Conservation (phyloP, 2,113 vertebrate species). For the Ciconia maguari region DNA sequence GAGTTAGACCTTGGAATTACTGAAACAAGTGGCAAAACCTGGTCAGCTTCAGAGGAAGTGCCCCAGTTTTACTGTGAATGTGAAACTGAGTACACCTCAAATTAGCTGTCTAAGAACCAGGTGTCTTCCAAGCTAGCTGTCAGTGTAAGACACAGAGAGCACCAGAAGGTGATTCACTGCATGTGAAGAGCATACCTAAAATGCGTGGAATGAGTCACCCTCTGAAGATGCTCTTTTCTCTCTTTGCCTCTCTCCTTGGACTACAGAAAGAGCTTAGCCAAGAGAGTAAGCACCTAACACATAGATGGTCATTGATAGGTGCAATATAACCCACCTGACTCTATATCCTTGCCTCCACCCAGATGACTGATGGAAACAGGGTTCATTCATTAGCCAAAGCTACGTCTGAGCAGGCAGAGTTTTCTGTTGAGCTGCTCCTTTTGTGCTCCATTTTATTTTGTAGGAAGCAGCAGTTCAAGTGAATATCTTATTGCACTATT, state of each 20-base stretch:
- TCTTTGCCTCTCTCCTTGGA: neutral
- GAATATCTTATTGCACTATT: neutral
- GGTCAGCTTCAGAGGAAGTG: neutral
- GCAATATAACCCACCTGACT: neutral
- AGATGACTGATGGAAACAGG: neutral
- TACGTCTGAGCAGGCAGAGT: neutral
- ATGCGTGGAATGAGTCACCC: neutral
- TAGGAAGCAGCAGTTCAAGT: neutral
- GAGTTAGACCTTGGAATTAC: neutral
- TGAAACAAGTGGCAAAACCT: neutral
- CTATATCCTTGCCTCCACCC: neutral
- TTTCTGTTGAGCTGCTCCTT: neutral
- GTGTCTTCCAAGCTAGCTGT: neutral
- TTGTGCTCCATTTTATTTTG: neutral
- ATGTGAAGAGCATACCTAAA: neutral
- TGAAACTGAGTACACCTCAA: neutral
- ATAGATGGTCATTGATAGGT: neutral
- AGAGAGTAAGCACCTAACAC: neutral
- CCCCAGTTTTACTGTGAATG: neutral
- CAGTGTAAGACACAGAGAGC: neutral
- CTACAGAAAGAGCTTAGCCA: neutral
- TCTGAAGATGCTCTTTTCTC: neutral
- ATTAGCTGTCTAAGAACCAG: neutral
- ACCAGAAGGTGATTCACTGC: neutral
- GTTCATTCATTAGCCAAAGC: neutral